Base-by-base conservation (phyloP, 2,113 vertebrate species). In the Chlorocebus sabaeus region DNA sequence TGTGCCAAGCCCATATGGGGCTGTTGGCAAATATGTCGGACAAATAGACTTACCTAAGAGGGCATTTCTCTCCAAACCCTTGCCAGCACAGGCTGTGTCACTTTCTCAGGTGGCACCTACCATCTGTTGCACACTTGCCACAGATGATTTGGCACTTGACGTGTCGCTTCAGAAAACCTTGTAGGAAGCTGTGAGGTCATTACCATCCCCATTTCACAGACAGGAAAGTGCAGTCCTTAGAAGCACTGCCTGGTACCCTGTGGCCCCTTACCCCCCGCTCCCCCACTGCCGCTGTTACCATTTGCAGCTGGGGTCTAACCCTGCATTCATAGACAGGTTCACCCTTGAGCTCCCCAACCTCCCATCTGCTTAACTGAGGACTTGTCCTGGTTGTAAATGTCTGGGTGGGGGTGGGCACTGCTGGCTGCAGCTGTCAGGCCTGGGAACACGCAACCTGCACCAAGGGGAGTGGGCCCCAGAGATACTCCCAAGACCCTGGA, bases 51-150 rank as follows among this genome's bases (percentile, higher is more conserved):
- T 25, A 48, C 35, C 17, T 57, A 0, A 20, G 38, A 48, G 50
- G 40, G 32, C 38, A 10, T 76, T 10, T 7, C 12, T 59, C n/a
- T 30, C 78, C 43, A 40, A 6, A 32, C 7, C 4, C 38, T 68
- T 2, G 3, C 43, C 17, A 5, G 2, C 22, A 5, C 5, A 1
- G 17, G 20, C 17, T 0, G 2, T 40, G 59, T 32, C 4, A 0
- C 27, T 52, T 92, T 79, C 23, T 10, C 23, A 32, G 40, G 3
- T 45, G 85, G 14, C 12, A 0, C 6, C 32, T n/a, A 3, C 57
- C 25, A 1, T 59, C 27, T 55, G 1, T 43, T 38, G 32, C 55
- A 10, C 17, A 20, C 23, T 85, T 72, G 50, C 38, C 35, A 2
- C 4, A 50, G 0, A 48, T 61, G 32, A 48, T 64, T 38, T n/a